phyloP scores from a whole-genome alignment of 2,888 invertebrate species.

The Lasius platythorax region DNA sequence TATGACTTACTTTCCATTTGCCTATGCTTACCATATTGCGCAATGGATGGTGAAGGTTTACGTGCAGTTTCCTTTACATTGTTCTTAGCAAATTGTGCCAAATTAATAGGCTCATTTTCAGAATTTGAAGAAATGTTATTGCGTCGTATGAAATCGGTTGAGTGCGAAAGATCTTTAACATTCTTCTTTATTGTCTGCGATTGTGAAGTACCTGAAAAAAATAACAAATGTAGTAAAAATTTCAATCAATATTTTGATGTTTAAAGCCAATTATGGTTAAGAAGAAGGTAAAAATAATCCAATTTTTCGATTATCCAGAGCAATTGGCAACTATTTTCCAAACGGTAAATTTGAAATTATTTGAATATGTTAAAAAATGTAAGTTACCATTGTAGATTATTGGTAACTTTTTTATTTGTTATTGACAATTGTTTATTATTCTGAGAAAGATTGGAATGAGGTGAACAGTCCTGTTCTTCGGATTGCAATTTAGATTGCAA shows the following conservation, averaged over 20 bases:
- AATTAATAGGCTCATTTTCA: neutral
- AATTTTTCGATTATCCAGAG: neutral
- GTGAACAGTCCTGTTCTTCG: neutral
- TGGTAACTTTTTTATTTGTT: neutral
- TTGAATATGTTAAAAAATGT: neutral
- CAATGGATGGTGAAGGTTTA: neutral
- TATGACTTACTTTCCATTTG: neutral
- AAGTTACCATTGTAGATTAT: neutral
- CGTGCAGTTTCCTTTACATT: neutral
- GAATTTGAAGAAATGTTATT: neutral
- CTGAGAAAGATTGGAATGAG: neutral
- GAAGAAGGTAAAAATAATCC: neutral
- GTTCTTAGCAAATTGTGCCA: neutral
- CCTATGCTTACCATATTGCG: neutral
- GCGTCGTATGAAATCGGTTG: neutral
- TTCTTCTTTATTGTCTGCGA: neutral
- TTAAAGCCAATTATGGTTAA: neutral
- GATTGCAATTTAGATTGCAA: neutral
- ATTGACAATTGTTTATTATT: neutral
- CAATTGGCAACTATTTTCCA: neutral
- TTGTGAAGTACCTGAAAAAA: neutral
- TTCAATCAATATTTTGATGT: neutral
- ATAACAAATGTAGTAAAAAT: neutral
- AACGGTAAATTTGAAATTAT: neutral
- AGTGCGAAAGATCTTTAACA: neutral